Conservation (phyloP, 2,888 invertebrate genomes). For the Agelastica alni region DNA sequence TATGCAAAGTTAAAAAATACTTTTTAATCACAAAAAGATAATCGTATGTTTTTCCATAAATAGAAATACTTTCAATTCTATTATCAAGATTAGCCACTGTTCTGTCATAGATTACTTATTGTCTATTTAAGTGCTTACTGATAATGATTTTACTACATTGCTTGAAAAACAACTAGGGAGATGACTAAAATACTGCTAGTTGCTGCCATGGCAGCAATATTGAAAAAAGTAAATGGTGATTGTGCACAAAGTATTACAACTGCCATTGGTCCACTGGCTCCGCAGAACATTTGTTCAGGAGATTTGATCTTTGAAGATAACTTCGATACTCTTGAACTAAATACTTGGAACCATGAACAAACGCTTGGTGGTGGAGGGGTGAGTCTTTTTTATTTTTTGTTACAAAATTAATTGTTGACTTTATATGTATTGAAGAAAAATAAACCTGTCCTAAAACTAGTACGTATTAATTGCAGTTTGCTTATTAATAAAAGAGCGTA, state of each 20-base stretch:
- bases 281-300: conserved; percentile 57
- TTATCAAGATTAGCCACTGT: too few relatives aligned
- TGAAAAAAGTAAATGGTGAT: not conserved
- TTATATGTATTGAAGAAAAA: too few relatives aligned
- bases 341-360: conserved; percentile 69
- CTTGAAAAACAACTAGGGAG: not conserved
- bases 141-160: not conserved
- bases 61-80: too few relatives aligned
- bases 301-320: conserved; percentile 67
- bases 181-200: not conserved
- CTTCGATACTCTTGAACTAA: conserved; percentile 63
- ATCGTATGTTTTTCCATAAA: too few relatives aligned
- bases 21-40: too few relatives aligned
- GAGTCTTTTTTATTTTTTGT: conserved; percentile 49
- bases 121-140: not conserved
- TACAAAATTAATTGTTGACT: too few relatives aligned
- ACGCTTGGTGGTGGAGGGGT: conserved; percentile 65
- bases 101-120: too few relatives aligned
- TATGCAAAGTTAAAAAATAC: too few relatives aligned
- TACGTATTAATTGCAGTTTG: too few relatives aligned
- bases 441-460: too few relatives aligned
- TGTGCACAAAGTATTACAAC: conserved; percentile 28
- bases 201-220: not conserved
- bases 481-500: too few relatives aligned
- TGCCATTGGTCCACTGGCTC: conserved; percentile 27